phyloP scores from a whole-genome alignment of 2,888 invertebrate species.

The Polydesmus complanatus region DNA sequence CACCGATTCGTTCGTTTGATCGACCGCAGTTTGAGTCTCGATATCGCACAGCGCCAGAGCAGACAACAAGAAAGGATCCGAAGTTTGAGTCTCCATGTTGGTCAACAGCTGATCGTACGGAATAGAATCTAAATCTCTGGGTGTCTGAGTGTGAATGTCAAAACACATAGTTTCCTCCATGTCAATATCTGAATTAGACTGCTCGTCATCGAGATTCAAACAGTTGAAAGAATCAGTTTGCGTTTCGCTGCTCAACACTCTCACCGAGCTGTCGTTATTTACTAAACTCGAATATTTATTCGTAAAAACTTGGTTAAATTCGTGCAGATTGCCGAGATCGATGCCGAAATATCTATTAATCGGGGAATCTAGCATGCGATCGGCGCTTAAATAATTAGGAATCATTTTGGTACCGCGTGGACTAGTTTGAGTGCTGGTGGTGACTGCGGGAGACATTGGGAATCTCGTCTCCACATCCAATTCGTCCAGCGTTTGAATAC shows the following conservation, averaged over 20 bases:
- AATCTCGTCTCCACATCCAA: conserved; percentile 5
- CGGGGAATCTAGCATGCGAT: not conserved
- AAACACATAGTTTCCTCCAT: not conserved
- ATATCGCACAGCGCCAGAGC: conserved; percentile 5
- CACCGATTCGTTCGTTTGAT: not conserved
- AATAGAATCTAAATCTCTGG: conserved; percentile 7
- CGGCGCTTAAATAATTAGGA: not conserved
- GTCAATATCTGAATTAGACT: not conserved
- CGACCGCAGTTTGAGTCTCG: not conserved
- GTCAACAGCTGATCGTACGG: conserved; percentile 7
- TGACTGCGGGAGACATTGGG: not conserved
- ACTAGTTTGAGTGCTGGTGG: conserved; percentile 10
- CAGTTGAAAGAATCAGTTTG: conserved; percentile 1
- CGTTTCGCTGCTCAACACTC: conserved; percentile 4
- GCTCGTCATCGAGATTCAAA: not conserved
- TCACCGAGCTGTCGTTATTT: not conserved
- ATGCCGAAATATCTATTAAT: conserved; percentile 5
- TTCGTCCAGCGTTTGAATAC: conserved; percentile 7
- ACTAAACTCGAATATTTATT: not conserved
- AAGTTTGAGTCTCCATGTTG: conserved; percentile 10
- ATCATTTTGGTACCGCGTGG: not conserved
- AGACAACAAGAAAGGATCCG: conserved; percentile 3
- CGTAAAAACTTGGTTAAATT: not conserved
- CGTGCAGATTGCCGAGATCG: not conserved
- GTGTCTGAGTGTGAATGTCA: conserved; percentile 9